Conservation (phyloP, 1,140 invertebrate species). For the Ceratosolen fusciceps region DNA sequence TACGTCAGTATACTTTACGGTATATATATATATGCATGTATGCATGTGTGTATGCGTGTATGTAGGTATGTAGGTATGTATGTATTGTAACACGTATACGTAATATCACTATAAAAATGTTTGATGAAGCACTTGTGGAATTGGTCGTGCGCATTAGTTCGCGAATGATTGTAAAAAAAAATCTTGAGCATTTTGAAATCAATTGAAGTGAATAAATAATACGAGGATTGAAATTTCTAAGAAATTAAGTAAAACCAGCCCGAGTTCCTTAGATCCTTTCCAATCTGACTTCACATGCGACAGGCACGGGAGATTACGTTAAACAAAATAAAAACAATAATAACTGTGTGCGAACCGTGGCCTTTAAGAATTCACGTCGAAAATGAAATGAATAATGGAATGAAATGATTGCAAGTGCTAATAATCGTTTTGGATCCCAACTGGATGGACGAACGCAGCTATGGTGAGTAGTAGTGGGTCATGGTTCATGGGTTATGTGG, state of each 20-base stretch:
- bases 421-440: not conserved
- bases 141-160: not conserved
- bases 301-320: no score
- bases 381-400: slow-evolving; percentile 5
- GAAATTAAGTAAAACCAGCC: no score
- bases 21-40: slow-evolving; percentile 23
- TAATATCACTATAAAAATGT: slow-evolving; percentile 40
- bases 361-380: not conserved
- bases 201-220: not conserved
- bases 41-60: slow-evolving; percentile 2
- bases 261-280: no score
- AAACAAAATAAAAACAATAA: no score
- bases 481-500: not conserved
- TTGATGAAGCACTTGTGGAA: slow-evolving; percentile 29
- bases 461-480: no score
- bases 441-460: slow-evolving; percentile 17
- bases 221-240: no score
- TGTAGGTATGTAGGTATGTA: not conserved
- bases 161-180: not conserved
- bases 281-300: no score
- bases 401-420: slow-evolving; percentile 21
- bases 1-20: slow-evolving; percentile 43
- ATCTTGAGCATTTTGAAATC: no score
- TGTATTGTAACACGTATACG: slow-evolving; percentile 31
- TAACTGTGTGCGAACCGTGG: not conserved